phyloP scores from a whole-genome alignment of 2,113 vertebrate species.

The Cephalopterus ornatus region DNA sequence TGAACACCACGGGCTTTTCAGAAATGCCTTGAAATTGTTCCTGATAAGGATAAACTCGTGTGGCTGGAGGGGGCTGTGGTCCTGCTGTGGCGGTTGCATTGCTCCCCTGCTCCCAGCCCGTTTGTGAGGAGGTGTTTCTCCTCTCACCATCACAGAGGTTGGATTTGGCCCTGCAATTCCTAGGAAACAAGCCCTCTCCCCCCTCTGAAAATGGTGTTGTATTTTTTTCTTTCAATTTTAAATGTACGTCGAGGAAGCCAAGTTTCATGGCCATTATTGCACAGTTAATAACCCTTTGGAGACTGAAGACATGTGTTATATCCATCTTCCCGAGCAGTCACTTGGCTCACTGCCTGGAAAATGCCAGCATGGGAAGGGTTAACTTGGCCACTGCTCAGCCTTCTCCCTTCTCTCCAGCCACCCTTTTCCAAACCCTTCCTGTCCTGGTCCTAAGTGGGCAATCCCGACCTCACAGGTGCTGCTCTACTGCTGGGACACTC shows the following conservation, averaged over 20 bases:
- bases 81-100: not conserved
- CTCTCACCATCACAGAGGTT: not conserved
- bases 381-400: constrained; percentile 55
- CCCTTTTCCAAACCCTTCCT: not conserved
- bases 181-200: constrained; percentile 5
- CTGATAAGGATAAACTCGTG: not conserved
- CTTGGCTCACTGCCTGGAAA: constrained; percentile 39
- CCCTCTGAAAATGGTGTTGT: not conserved
- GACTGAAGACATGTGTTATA: constrained; percentile 62
- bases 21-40: not conserved
- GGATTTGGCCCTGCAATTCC: not conserved
- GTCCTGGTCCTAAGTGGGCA: not conserved
- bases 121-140: not conserved
- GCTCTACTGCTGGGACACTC: not conserved
- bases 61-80: not conserved
- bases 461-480: not conserved
- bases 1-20: not conserved
- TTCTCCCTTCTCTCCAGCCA: not conserved
- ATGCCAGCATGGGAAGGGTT: constrained; percentile 54
- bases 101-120: not conserved
- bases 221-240: not conserved
- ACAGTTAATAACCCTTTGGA: constrained; percentile 63
- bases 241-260: not conserved
- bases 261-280: constrained; percentile 52
- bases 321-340: constrained; percentile 31